Evolutionary conservation across 2,113 vertebrate genomes (phyloP).

Genomic region (Camelus bactrianus): DNA sequence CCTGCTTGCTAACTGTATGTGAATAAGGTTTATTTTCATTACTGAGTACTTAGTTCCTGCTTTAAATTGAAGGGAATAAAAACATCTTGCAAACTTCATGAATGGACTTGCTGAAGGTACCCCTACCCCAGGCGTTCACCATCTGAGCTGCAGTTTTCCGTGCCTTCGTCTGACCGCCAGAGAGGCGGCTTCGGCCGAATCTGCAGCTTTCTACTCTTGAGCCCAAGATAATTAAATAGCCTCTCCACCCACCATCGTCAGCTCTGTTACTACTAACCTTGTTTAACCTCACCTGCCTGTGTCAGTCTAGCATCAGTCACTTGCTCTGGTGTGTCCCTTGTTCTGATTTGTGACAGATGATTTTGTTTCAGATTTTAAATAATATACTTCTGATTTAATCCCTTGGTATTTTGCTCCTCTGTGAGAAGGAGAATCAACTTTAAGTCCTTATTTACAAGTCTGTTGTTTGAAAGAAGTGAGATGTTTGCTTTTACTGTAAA

Average conservation of each 20-base stretch:
- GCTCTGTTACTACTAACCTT: background rate
- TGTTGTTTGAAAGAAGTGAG: background rate
- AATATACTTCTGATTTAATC: background rate
- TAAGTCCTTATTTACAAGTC: background rate
- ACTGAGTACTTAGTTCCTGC: constrained; percentile 7
- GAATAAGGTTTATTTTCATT: background rate
- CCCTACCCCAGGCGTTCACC: background rate
- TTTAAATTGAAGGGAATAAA: background rate
- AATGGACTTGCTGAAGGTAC: background rate
- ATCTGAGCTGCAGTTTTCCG: background rate
- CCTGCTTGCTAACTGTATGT: background rate
- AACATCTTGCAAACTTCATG: background rate
- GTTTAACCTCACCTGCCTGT: background rate
- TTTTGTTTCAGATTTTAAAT: constrained; percentile 23
- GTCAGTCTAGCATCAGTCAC: background rate
- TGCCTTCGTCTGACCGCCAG: background rate
- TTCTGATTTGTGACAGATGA: background rate
- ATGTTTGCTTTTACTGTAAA: background rate
- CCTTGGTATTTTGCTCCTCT: background rate
- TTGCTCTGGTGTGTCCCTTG: background rate
- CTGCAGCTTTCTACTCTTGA: background rate
- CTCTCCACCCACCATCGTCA: background rate
- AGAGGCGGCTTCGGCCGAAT: background rate
- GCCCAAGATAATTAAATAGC: background rate
- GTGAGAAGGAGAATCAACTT: background rate